phyloP scores from a whole-genome alignment of 1,140 invertebrate genomes.

The Vanessa tameamea region DNA sequence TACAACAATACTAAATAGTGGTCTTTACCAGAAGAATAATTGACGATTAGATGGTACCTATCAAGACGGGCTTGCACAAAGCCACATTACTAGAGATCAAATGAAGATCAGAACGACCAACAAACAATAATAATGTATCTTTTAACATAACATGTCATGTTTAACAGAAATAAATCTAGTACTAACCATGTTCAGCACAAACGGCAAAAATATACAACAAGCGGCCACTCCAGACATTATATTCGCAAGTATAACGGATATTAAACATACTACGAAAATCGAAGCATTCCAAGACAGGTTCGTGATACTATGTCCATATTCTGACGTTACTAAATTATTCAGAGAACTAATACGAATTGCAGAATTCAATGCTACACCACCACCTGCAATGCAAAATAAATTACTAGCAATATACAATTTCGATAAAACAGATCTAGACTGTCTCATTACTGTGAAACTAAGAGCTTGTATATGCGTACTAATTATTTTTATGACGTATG shows the following conservation, averaged over 20 bases:
- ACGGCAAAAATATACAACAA: constrained; percentile 47
- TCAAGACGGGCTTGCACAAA: too few species aligned
- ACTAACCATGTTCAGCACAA: constrained; percentile 55
- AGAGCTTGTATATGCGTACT: too few species aligned
- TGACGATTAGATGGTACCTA: too few species aligned
- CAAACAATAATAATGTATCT: background rate
- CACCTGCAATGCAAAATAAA: constrained; percentile 42
- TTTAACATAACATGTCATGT: background rate
- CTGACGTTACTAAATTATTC: constrained; percentile 22
- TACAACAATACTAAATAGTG: too few species aligned
- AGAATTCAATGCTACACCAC: constrained; percentile 44
- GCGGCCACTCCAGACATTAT: constrained; percentile 52
- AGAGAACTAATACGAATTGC: constrained; percentile 37
- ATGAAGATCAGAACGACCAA: too few species aligned
- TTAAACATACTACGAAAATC: constrained; percentile 44
- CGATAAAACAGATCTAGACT: too few species aligned
- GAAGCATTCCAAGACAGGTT: constrained; percentile 38
- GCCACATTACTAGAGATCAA: too few species aligned
- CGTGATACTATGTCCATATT: constrained; percentile 41
- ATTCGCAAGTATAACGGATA: constrained; percentile 46
- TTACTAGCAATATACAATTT: background rate
- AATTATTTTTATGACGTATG: too few species aligned
- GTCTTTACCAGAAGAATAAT: too few species aligned
- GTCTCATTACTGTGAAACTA: too few species aligned
- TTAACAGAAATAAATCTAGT: background rate